phyloP scores from a whole-genome alignment of 2,888 invertebrate species.

The Balanococcus diminutus region DNA sequence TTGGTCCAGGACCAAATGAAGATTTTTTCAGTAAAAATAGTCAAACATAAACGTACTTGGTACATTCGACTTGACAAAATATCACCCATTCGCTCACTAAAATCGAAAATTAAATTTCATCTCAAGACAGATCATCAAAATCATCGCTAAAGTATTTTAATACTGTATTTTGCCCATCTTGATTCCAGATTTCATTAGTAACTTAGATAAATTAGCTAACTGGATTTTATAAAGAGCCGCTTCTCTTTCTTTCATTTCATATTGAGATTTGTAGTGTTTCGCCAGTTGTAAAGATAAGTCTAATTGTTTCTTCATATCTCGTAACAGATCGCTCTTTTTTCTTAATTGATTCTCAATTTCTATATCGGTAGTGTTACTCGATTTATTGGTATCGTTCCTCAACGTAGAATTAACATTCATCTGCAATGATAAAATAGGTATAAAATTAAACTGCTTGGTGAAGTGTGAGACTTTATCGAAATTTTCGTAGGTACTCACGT shows the following conservation, averaged over 20 bases:
- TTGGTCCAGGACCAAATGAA: not conserved
- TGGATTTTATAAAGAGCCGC: conserved; percentile 37
- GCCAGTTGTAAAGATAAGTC: conserved; percentile 14
- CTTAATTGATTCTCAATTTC: conserved; percentile 1
- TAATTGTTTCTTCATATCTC: conserved; percentile 35
- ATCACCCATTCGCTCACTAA: not conserved
- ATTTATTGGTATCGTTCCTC: not conserved
- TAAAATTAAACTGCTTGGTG: not conserved
- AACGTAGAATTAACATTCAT: not conserved
- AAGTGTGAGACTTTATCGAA: not conserved
- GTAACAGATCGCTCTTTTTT: not conserved
- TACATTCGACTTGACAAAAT: not conserved
- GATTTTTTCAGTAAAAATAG: not conserved
- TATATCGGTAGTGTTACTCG: not conserved
- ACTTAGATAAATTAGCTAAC: conserved; percentile 34
- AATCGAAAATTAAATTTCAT: not conserved
- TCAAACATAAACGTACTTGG: not conserved
- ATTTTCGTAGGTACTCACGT: not conserved
- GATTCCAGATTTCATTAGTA: conserved; percentile 21
- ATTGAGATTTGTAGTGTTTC: conserved; percentile 33
- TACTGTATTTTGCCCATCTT: not conserved
- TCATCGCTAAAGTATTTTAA: not conserved
- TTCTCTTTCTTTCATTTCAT: conserved; percentile 45
- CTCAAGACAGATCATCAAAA: not conserved
- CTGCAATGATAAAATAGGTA: conserved; percentile 6